Percentiles rank a stretch among this genome's conserved stretches.
phyloP scores from a whole-genome alignment of 2,888 invertebrate species.

The Cephus runcator region DNA sequence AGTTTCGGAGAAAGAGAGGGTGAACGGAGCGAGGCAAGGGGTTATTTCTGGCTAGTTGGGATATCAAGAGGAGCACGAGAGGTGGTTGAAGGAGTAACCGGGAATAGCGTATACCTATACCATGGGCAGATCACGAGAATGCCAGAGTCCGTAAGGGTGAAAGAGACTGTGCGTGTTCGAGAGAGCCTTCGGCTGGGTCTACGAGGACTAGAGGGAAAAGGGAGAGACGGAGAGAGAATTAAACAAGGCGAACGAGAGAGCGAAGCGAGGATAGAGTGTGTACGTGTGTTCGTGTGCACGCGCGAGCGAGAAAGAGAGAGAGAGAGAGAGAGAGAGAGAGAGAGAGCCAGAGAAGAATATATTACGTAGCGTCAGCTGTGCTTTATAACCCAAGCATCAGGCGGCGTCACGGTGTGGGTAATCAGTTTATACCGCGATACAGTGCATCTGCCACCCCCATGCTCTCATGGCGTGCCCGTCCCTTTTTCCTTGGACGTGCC shows the following conservation, averaged over 20 bases:
- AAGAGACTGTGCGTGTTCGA: constrained; percentile 45
- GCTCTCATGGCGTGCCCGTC: constrained; percentile 23
- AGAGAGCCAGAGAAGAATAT: constrained; percentile 44
- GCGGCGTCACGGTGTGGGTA: constrained; percentile 47
- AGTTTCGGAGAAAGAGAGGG: neutral
- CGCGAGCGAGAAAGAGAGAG: constrained; percentile 12
- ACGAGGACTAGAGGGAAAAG: constrained; percentile 13
- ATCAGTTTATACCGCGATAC: constrained; percentile 51
- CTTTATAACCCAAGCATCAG: constrained; percentile 57
- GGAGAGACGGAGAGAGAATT: constrained; percentile 22
- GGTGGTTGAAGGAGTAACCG: neutral
- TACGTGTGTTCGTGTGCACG: neutral
- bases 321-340: constrained; percentile 8
- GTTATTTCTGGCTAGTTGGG: neutral
- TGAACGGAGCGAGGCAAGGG: neutral
- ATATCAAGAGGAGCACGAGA: neutral
- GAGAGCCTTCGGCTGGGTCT: constrained; percentile 15
- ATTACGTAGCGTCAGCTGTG: constrained; percentile 58
- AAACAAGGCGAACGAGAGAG: neutral
- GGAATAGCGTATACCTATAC: neutral
- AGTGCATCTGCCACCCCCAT: constrained; percentile 44
- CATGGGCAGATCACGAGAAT: neutral
- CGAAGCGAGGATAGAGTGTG: constrained; percentile 14
- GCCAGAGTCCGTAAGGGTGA: constrained; percentile 19
- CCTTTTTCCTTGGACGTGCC: constrained; percentile 14